These are phyloP conservation scores for Glyptemys insculpta DNA, from an alignment of 2,797 vertebrate species.

Conservation along the genomic window DNA sequence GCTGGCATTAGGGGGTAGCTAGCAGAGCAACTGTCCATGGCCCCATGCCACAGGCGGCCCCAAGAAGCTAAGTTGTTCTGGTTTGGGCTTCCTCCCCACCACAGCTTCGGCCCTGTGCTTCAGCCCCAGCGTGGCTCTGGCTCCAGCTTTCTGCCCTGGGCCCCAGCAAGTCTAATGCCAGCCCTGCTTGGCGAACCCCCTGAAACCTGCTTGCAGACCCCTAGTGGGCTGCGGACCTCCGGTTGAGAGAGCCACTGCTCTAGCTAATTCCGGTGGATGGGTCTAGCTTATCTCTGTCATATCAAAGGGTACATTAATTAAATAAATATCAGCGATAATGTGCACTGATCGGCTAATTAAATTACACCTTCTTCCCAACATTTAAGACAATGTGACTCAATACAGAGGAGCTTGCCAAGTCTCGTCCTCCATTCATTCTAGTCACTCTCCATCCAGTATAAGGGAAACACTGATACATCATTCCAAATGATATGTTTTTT, in stretches of 20 bases:
- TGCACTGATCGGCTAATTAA: slow-evolving; percentile 17
- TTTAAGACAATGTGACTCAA: slow-evolving; percentile 25
- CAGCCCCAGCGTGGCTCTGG: too few relatives aligned
- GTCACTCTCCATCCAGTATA: background rate
- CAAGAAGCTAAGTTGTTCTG: too few relatives aligned
- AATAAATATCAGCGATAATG: slow-evolving; percentile 21
- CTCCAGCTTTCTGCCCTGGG: too few relatives aligned
- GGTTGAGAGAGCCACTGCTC: background rate
- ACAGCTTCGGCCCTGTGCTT: too few relatives aligned
- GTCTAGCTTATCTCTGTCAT: background rate
- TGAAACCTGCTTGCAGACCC: too few relatives aligned
- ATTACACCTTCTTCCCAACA: background rate
- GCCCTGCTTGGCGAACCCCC: too few relatives aligned
- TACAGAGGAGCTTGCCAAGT: background rate
- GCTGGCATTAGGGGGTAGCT: too few relatives aligned
- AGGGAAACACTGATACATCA: background rate
- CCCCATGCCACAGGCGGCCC: too few relatives aligned
- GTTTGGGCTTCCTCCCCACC: too few relatives aligned
- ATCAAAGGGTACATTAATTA: background rate
- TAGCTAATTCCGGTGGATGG: background rate
- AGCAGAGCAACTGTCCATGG: too few relatives aligned
- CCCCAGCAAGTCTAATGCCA: too few relatives aligned
- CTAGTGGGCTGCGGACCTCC: too few relatives aligned
- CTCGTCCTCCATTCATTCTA: background rate
- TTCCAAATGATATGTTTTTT: slow-evolving; percentile 30